Evolutionary conservation across 2,797 vertebrate genomes (phyloP), one percentile per base, ranked within the genome.

Genomic region (Anabas testudineus): DNA sequence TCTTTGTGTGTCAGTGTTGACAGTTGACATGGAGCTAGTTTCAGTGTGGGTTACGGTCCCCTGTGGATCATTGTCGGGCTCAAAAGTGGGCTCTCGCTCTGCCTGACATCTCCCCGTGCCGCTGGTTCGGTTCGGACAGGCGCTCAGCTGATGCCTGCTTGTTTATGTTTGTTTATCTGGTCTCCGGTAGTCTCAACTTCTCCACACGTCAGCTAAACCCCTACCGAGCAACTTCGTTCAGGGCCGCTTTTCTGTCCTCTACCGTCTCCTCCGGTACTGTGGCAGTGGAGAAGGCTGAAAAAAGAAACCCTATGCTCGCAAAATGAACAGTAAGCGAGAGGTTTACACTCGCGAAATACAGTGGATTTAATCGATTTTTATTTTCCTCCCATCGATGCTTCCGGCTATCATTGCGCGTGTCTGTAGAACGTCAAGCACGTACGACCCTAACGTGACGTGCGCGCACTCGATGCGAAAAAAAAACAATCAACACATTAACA

Each of bases 121-220:
- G 78, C 81, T 75, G 83, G 86, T 84, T 91, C 82, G 88, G 89
- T 84, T 84, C 89, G 85, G 84, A 67, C 85, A 66, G 81, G 71
- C 85, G 84, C 87, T 85, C 90, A 86, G 90, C 87, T 91, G 92
- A 88, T 88, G 88, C 64, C 81, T 52, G 88, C 81, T 90, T 94
- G 93, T 94, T 94, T 94, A 79, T 93, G 91, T 94, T 90, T 91
- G 91, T 90, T 93, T 91, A 90, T 91, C 87, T 88, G 89, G 83
- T 90, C 86, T 81, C 87, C 81, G 83, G 82, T 82, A 63, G 87
- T 84, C 85, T 90, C 89, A 93, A 92, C 90, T 93, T 92, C 90
- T 92, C 91, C 91, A 88, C 91, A 92, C 92, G 91, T 92, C 89
- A 90, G 89, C 90, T 92, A 91, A 92, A 91, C 84, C 89, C 85